Base-by-base conservation (phyloP, 2,888 invertebrate genomes). In the Drosophila parthenogenetica region DNA sequence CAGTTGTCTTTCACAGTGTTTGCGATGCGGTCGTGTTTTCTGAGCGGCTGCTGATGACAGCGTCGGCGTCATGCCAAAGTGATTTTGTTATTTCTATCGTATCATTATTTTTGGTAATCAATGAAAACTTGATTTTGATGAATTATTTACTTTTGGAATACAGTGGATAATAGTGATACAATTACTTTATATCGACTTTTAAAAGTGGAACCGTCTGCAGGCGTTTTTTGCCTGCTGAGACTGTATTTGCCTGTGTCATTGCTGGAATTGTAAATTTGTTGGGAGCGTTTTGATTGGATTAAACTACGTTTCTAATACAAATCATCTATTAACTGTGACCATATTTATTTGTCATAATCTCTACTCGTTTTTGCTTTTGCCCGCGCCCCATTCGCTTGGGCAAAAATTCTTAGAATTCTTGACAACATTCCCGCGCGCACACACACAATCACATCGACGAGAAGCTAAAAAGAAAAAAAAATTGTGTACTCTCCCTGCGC, bases 361-460 rank as follows among this genome's bases (percentile, higher is more conserved):
- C 39, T 48, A 66, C 59, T 54, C 58, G 51, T 65, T 68, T 63
- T 63, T 55, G 40, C 19, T 50, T 67, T 60, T 63, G 62, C 51
- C 57, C 66, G 77, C 60, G 62, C 66, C 66, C 65, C 54, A 61
- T 46, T 79, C 54, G 74, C 69, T 77, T 79, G 66, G 73, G 70
- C 75, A 77, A 77, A 84, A 89, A 90, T 89, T 89, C 89, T 86
- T 80, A 81, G 89, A 89, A 89, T 89, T 89, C 90, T 87, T 87
- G 78, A 76, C 88, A 87, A 79, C 89, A 90, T 89, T 89, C 89
- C 89, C 83, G 86, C 82, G 87, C 81, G 59, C 69, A 79, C 77
- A 74, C 45, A 63, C 16, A 73, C 61, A 69, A 29, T 43, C 55
- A 51, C n/a, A 73, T 60, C 46, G 55, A 53, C 40, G 59, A 53